Evolutionary conservation across 1,140 invertebrate species (phyloP).

Genomic region (Andrena cerasifolii): DNA sequence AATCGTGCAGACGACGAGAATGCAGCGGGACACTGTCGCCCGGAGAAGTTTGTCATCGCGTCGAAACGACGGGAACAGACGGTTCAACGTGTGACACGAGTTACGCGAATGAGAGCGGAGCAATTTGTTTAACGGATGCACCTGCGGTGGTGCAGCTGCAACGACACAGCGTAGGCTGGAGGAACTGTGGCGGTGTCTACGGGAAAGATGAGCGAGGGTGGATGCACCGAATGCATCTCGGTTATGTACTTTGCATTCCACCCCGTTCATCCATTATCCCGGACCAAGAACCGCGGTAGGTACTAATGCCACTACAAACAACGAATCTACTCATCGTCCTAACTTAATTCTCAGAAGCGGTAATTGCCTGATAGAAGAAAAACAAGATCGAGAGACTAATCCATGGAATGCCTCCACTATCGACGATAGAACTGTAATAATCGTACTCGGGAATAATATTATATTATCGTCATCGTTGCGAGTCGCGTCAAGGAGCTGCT

Average conservation of each 20-base stretch:
- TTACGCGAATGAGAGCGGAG: background rate
- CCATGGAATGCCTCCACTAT: no score
- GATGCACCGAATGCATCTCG: background rate
- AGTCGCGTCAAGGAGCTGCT: no score
- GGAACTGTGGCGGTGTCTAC: background rate
- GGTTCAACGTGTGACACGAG: background rate
- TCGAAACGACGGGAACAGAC: background rate
- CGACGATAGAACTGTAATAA: no score
- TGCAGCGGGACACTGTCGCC: background rate
- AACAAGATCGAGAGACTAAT: no score
- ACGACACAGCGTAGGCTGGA: background rate
- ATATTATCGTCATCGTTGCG: no score
- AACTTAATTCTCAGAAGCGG: background rate
- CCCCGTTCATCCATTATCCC: background rate
- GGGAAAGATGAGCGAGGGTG: background rate
- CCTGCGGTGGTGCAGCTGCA: background rate
- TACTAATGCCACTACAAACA: conserved; percentile 7
- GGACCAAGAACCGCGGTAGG: background rate
- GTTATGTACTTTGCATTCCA: conserved; percentile 17
- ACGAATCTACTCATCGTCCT: background rate
- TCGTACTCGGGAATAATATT: no score
- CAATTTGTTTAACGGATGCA: conserved; percentile 19
- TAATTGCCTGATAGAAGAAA: conserved; percentile 10
- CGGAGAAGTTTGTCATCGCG: background rate
- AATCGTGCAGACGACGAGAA: background rate